Percentiles rank a stretch among this genome's conserved stretches.
Evolutionary conservation across 35 echinoderm and acorn worm genomes (phyloP).

Genomic region (Strongylocentrotus purpuratus): DNA sequence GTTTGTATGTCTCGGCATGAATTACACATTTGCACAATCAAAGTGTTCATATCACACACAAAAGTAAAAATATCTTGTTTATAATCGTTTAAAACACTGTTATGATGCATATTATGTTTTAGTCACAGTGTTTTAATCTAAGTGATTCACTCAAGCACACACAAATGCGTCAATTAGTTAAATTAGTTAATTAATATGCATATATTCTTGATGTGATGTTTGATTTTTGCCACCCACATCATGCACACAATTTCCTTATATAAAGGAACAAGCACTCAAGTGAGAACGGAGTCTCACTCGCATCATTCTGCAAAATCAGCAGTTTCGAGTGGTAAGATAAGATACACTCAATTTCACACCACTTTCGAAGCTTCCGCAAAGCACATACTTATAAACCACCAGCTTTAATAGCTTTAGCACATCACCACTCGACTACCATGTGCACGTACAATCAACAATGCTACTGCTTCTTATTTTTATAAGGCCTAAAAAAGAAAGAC

Average conservation of each 20-base stretch:
- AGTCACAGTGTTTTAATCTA: too few relatives aligned
- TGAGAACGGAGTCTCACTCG: neutral
- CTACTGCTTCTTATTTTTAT: too few relatives aligned
- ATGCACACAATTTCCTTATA: neutral
- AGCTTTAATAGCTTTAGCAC: neutral
- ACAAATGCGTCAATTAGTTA: too few relatives aligned
- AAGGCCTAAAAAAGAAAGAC: too few relatives aligned
- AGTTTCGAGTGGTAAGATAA: neutral
- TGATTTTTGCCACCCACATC: neutral
- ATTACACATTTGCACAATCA: neutral
- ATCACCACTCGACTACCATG: too few relatives aligned
- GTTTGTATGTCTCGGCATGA: neutral
- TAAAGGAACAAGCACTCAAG: neutral
- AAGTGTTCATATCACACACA: neutral
- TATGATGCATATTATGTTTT: too few relatives aligned
- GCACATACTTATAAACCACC: neutral
- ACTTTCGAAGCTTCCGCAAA: neutral
- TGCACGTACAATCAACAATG: too few relatives aligned
- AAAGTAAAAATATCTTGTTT: too few relatives aligned
- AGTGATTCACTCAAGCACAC: too few relatives aligned
- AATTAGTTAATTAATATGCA: too few relatives aligned
- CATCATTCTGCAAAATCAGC: neutral
- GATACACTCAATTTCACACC: neutral
- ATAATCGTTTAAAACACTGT: too few relatives aligned
- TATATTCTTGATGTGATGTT: neutral